These are phyloP conservation scores for Gracilinanus agilis DNA, from an alignment of 2,113 vertebrate species.

Conservation along the genomic window DNA sequence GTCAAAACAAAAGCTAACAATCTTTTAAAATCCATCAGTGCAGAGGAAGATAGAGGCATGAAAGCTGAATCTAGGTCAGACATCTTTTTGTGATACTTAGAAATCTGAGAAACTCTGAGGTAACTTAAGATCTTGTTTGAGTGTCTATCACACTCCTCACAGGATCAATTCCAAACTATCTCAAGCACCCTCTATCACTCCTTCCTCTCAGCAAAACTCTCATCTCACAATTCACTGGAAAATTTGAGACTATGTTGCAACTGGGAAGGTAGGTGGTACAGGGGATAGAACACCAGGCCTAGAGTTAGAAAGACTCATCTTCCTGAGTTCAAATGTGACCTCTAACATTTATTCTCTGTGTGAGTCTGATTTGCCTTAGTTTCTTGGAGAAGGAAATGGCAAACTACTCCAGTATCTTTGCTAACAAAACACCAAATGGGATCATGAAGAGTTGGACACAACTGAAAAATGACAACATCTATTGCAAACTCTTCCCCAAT, in stretches of 20 bases:
- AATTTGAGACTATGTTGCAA: not conserved
- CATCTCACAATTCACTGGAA: not conserved
- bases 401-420: too few relatives aligned
- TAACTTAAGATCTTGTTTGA: constrained; percentile 32
- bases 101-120: constrained; percentile 36
- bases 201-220: not conserved
- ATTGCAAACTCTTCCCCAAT: not conserved
- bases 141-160: not conserved
- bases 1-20: not conserved
- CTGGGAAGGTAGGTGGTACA: too few relatives aligned
- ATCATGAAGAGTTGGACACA: too few relatives aligned
- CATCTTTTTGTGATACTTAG: not conserved
- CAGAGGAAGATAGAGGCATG: not conserved
- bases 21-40: not conserved
- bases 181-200: not conserved
- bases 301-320: too few relatives aligned
- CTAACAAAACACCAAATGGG: too few relatives aligned
- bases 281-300: too few relatives aligned
- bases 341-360: too few relatives aligned
- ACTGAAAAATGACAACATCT: not conserved
- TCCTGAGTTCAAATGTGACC: too few relatives aligned
- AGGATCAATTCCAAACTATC: not conserved
- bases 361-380: too few relatives aligned
- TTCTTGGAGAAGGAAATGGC: too few relatives aligned
- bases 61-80: not conserved